Base-by-base conservation (phyloP, 2,113 vertebrate genomes). In the Promerops cafer region DNA sequence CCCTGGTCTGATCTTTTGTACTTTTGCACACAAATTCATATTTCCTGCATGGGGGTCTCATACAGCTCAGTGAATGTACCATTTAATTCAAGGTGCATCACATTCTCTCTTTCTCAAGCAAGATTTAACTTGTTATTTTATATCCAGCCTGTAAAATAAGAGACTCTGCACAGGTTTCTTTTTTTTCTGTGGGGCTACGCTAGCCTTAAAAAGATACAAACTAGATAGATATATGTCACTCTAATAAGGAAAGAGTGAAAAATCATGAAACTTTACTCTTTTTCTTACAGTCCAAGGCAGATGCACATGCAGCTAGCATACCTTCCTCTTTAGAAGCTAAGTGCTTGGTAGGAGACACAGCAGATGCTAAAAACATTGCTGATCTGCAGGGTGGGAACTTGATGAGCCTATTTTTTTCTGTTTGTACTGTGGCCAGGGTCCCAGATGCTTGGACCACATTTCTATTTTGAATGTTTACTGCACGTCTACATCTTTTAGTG, bases 1-100 rank as follows among this genome's bases (percentile, higher is more conserved):
- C n/a, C 39, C 85, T 70, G 60, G 16, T 53, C 75, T 93, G 82
- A 83, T 96, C 89, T 91, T 92, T 84, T 91, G 70, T 75, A 70
- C 49, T 89, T 91, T 80, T 94, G 64, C 85, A 77, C 76, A 70
- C 13, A 60, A 89, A 75, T 70, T 84, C n/a, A 1, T 68, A 77
- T 89, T 76, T 93, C n/a, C 18, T 71, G 15, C 1, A 3, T 71
- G 19, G 10, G 23, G n/a, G 15, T 89, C 45, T 64, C 44, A 31
- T 89, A 59, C 33, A 74, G 66, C 45, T 90, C 75, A 75, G 10
- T 79, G 57, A 87, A 60, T 22, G 6, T 72, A 13, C 40, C 53
- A 19, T 88, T 91, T 60, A 49, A 42, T 88, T 84, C 52, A 54
- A 27, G 70, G 40, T 83, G 35, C 31, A 40, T 71, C 22, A 40